Conservation (phyloP, 2,113 vertebrate genomes). For the Zosterops hypoxanthus region DNA sequence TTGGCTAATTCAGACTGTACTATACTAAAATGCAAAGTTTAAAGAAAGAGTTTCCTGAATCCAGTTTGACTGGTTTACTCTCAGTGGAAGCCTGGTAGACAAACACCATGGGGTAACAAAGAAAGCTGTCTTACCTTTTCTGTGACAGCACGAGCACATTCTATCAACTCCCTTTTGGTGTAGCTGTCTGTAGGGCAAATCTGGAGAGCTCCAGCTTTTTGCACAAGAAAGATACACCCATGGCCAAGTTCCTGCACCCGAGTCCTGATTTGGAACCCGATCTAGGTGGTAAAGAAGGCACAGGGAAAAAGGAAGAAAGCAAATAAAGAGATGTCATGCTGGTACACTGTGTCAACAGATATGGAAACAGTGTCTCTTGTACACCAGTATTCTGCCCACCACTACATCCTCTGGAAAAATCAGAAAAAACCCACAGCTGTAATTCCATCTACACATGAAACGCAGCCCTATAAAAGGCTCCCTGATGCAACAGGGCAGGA, state of each 20-base stretch:
- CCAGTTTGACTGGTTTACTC: neutral
- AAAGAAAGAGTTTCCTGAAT: neutral
- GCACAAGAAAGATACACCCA: constrained; percentile 95
- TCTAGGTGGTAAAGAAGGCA: constrained; percentile 73
- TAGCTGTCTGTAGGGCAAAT: constrained; percentile 95
- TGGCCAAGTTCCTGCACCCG: constrained; percentile 96
- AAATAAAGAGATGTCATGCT: neutral
- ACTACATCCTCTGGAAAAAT: neutral
- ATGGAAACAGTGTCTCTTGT: neutral
- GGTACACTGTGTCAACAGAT: neutral
- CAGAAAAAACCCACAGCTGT: neutral
- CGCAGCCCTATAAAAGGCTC: neutral
- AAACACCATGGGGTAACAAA: accelerated
- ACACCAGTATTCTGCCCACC: neutral
- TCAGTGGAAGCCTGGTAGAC: neutral
- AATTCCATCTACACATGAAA: neutral
- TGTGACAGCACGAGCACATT: constrained; percentile 91
- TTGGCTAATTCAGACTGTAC: neutral
- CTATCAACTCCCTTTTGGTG: constrained; percentile 95
- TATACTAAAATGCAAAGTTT: neutral
- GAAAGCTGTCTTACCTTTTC: constrained; percentile 86
- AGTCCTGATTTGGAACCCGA: constrained; percentile 93
- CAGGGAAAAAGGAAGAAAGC: neutral
- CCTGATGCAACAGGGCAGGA: neutral
- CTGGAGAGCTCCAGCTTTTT: constrained; percentile 96